Evolutionary conservation across 2,888 invertebrate genomes (phyloP), one percentile per base, ranked within the genome.

Genomic region (Bedellia somnulentella): DNA sequence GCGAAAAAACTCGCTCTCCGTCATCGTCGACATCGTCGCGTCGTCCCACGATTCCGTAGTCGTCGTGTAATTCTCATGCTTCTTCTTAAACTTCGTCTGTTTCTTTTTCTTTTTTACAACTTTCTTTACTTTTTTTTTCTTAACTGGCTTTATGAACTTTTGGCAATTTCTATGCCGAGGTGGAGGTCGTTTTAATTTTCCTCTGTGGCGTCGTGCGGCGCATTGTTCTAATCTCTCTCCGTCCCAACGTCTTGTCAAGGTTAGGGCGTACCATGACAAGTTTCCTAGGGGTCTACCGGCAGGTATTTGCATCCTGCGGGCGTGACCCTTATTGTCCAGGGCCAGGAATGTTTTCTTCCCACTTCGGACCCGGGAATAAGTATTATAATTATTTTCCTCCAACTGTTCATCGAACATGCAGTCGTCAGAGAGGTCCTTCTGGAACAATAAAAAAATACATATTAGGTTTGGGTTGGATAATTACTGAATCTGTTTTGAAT

Each of bases 321-420:
- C 81, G 48, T 81, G 80, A 15, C 90, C 90, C 38, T 79, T 71
- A 42, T 83, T 81, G 64, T 87, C 86, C 41, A 91, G 70, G 38
- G 89, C 91, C 61, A 91, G 75, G 73, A 86, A 91, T 29, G 87
- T 86, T 47, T 84, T 82, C 56, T 78, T 76, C 46, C 81, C 80
- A 39, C 66, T 77, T 40, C 70, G 60, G 64, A 86, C 81, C 58
- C 85, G 83, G 49, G 89, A 86, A 73, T 91, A 92, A 34, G 87
- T 88, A 63, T 90, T 91, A 78, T 89, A 91, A 61, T 88, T 84
- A 66, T 89, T 86, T 62, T 85, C 83, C 63, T 87, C 89, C 64
- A 90, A 84, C 57, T 83, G 86, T 76, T 91, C 91, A 71, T 89
- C 87, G 81, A 91, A 90, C 59, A 89, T 82, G 78, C 91, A 92